Conservation (phyloP, 2,888 invertebrate species). For the Melanargia galathea region DNA sequence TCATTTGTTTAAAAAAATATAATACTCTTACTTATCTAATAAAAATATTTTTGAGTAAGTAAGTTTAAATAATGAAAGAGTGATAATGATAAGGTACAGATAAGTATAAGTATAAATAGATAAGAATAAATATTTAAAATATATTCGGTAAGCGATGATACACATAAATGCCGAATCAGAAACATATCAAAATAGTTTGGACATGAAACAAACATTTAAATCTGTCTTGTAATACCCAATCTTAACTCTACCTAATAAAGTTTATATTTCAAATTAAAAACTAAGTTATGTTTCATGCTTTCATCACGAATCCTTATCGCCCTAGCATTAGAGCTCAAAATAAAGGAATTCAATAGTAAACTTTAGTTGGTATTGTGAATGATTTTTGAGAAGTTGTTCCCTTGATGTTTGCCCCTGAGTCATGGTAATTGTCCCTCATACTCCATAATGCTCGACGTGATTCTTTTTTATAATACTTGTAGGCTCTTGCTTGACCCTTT, state of each 20-base stretch:
- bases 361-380: constrained; percentile 9
- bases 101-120: too few species aligned
- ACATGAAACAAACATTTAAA: not conserved
- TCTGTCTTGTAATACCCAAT: not conserved
- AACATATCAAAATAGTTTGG: not conserved
- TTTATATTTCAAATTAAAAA: constrained; percentile 9
- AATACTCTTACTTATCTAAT: too few species aligned
- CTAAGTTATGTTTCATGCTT: not conserved
- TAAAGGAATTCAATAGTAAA: not conserved
- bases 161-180: constrained; percentile 4
- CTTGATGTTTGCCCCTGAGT: constrained; percentile 40
- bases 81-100: too few species aligned
- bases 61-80: too few species aligned
- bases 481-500: constrained; percentile 20
- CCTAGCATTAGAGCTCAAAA: constrained; percentile 2
- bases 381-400: constrained; percentile 27
- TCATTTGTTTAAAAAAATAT: too few species aligned
- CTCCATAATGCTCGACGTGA: constrained; percentile 44
- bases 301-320: not conserved
- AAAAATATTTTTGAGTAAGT: too few species aligned
- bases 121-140: too few species aligned
- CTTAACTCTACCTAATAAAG: constrained; percentile 11
- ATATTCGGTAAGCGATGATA: too few species aligned
- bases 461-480: constrained; percentile 30
- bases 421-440: constrained; percentile 50